Evolutionary conservation across 1,140 invertebrate species (phyloP), one percentile per base, ranked within the genome.

Genomic region (Globodera rostochiensis): DNA sequence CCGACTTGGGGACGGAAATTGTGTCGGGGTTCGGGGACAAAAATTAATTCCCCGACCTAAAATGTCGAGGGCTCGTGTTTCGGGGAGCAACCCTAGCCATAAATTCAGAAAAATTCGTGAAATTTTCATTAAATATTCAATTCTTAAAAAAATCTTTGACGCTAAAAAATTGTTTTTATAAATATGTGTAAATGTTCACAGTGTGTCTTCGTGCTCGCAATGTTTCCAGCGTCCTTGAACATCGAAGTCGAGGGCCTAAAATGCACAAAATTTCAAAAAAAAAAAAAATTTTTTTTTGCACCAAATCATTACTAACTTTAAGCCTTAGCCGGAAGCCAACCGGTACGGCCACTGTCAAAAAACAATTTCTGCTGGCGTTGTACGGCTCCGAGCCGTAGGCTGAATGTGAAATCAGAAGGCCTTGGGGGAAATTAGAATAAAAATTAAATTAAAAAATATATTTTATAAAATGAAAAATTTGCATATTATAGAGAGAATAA

Each of bases 161-260:
- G 36, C 36, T 36, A 36, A 36, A 25, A 36, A 36, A 36, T 36
- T 36, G 36, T 36, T 36, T 36, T 36, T 36, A 36, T 36, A 36
- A 36, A 36, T 53, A 25, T 25, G 25, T 25, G 25, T 25, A 74
- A 74, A 25, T 21, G 13, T 9, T 69, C 66, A 78, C 78, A 82
- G 73, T 47, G 81, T 82, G 60, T 82, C 81, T 47, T 79, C 74
- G 21, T 64, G 66, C 47, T 82, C 78, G 73, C 81, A 82, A 36
- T 67, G 47, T 49, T 74, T 66, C 80, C 79, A 82, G 8, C 60
- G 47, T 6, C 81, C 81, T 57, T 66, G 46, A 4, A 82, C 81
- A 74, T 82, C 81, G 82, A 82, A 82, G 57, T 82, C 81, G 19
- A 82, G 81, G 21, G 73, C 78, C 81, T 82, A 49, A 73, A 66